Conservation (phyloP, 2,113 vertebrate genomes). For the Axis porcinus region DNA sequence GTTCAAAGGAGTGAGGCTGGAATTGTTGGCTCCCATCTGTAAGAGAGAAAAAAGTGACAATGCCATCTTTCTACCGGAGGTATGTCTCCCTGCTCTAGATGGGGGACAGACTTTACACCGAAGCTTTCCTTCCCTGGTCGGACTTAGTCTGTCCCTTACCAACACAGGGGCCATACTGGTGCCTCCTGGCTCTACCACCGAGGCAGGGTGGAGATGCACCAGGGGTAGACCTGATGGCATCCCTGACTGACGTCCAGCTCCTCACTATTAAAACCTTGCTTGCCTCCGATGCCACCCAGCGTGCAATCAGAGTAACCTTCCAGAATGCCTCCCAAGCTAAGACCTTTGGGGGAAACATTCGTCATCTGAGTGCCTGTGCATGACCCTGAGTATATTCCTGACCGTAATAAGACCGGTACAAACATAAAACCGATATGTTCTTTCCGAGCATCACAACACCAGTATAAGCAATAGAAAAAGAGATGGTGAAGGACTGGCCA, state of each 20-base stretch:
- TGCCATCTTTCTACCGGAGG: not conserved
- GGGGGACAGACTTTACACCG: not conserved
- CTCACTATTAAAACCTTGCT: not conserved
- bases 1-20: not conserved
- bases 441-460: not conserved
- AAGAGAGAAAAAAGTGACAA: not conserved
- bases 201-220: not conserved
- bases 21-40: not conserved
- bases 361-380: not conserved
- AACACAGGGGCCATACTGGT: accelerated
- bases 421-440: not conserved
- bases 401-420: not conserved
- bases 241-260: not conserved
- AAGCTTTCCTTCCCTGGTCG: not conserved
- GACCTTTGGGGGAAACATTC: not conserved
- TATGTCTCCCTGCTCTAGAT: not conserved
- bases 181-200: not conserved
- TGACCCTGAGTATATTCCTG: not conserved
- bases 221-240: not conserved
- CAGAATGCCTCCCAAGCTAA: not conserved
- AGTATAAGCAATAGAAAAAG: not conserved
- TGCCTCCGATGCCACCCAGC: accelerated
- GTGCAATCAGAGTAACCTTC: not conserved
- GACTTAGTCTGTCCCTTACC: not conserved
- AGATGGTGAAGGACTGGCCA: not conserved